Conservation (phyloP, 2,113 vertebrate species). For the Castor canadensis region DNA sequence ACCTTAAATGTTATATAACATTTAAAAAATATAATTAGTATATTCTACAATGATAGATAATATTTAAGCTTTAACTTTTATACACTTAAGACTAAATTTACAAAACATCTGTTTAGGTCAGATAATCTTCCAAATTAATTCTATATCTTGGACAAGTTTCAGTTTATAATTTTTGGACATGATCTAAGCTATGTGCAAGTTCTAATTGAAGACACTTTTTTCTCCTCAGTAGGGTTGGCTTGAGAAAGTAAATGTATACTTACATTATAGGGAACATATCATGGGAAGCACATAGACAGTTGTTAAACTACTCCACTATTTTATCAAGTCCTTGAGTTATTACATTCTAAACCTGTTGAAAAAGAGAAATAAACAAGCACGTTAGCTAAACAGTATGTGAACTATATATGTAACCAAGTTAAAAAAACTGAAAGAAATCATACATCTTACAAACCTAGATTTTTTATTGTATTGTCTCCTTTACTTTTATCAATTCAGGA, state of each 20-base stretch:
- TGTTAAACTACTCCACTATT: slow-evolving; percentile 55
- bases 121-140: background rate
- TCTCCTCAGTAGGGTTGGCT: slow-evolving; percentile 18
- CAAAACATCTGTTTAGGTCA: background rate
- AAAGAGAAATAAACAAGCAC: background rate
- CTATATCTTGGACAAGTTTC: background rate
- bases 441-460: slow-evolving; percentile 54
- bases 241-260: slow-evolving; percentile 27
- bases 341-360: slow-evolving; percentile 62
- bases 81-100: background rate
- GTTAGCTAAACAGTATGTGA: slow-evolving; percentile 53
- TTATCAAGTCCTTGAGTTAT: slow-evolving; percentile 61
- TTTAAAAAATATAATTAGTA: background rate
- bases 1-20: background rate
- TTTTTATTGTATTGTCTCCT: background rate
- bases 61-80: background rate
- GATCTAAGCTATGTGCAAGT: background rate
- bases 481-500: slow-evolving; percentile 30
- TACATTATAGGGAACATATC: slow-evolving; percentile 63
- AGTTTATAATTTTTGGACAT: background rate
- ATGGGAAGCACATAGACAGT: slow-evolving; percentile 54
- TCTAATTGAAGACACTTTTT: background rate
- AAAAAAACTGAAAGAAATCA: slow-evolving; percentile 48
- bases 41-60: background rate
- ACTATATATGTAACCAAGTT: background rate